Evolutionary conservation across 2,113 vertebrate species (phyloP).

Genomic region (Taurulus bubalis): DNA sequence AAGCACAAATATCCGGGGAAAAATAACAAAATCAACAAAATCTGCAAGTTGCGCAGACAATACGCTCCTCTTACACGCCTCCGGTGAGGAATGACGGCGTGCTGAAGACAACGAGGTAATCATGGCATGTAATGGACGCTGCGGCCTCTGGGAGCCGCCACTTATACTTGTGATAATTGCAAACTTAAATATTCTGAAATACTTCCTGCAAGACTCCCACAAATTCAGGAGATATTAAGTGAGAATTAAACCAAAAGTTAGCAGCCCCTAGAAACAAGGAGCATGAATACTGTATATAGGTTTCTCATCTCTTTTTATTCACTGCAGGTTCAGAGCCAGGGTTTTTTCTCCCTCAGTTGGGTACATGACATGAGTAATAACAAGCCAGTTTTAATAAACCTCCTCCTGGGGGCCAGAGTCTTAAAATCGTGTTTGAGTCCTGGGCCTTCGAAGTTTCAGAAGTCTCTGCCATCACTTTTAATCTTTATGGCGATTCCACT

Average conservation of each 20-base stretch:
- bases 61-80: background rate
- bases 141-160: background rate
- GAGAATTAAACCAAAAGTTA: background rate
- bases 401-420: background rate
- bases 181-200: background rate
- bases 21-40: background rate
- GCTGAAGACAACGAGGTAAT: too few species aligned
- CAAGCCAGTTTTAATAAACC: slow-evolving; percentile 33
- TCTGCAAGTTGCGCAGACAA: background rate
- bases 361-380: slow-evolving; percentile 37
- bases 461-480: slow-evolving; percentile 3
- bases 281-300: slow-evolving; percentile 21
- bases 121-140: too few species aligned
- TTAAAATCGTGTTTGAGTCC: slow-evolving; percentile 1
- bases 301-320: slow-evolving; percentile 8
- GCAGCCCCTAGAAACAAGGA: background rate
- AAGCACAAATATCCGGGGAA: background rate
- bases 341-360: background rate
- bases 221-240: background rate
- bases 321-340: background rate
- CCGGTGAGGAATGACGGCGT: too few species aligned
- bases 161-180: background rate
- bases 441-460: background rate
- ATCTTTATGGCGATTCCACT: background rate
- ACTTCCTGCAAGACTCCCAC: background rate